Evolutionary conservation across 1,140 invertebrate genomes (phyloP), one percentile per base, ranked within the genome.

Genomic region (Tetragnatha versicolor): DNA sequence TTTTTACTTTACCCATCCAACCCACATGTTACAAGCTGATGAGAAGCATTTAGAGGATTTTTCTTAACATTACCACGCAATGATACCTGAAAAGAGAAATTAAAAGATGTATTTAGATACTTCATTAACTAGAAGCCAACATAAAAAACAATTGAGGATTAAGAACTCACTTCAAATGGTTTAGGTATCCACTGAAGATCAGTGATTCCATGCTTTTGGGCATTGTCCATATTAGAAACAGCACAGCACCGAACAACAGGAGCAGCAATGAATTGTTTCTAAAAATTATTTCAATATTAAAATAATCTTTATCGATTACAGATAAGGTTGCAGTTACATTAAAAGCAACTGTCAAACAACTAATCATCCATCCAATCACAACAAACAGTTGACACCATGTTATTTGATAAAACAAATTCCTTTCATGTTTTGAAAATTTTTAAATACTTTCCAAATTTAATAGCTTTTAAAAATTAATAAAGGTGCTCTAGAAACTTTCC

Each of bases 161-260:
- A 55, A 45, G 6, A 20, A 22, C 75, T 31, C 82, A 87, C 85
- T 83, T 87, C 85, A 82, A 87, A 81, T 82, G 87, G 84, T 78
- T 85, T 83, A 37, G 87, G 87, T 4, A 88, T 42, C 87, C 87
- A 88, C 27, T 82, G 81, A 31, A 88, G 78, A 81, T 87, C 84
- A 55, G 85, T 86, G 9, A 87, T 84, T 22, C 85, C 81, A 49
- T 82, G 82, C 73, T 82, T 82, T 70, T 88, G 87, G 55, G 85
- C 84, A 75, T 85, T 79, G 61, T 87, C 86, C 65, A 87, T 84
- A 81, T 83, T 86, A 7, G 86, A 87, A n/a, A 80, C 70, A 20
- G 82, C 83, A 76, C 79, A 80, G 53, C 79, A 85, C 22, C 84
- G 81, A 1, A 86, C 82, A 42, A 85, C 83, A 20, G 86, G 85